Conservation (phyloP, 2,888 invertebrate genomes). For the Aporophyla nigra region DNA sequence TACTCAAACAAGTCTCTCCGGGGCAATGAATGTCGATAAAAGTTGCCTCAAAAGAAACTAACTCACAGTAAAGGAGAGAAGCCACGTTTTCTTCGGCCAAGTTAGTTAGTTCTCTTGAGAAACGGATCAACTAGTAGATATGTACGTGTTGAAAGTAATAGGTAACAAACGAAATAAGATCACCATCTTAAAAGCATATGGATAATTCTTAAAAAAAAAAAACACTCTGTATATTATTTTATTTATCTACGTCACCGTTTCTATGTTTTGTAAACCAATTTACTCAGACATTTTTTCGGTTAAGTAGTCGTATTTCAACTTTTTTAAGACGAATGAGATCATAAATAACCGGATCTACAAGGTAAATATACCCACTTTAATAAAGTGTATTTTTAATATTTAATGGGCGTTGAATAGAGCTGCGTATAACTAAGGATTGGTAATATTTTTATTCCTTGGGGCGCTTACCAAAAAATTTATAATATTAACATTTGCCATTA, state of each 20-base stretch:
- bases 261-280: background rate
- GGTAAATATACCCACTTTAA: background rate
- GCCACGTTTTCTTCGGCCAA: conserved; percentile 37
- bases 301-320: background rate
- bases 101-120: conserved; percentile 25
- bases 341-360: conserved; percentile 7
- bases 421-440: background rate
- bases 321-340: conserved; percentile 14
- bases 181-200: background rate
- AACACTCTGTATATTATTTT: background rate
- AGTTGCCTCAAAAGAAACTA: conserved; percentile 48
- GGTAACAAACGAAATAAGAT: background rate
- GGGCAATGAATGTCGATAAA: conserved; percentile 51
- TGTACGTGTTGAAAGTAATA: background rate
- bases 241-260: background rate
- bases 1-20: conserved; percentile 56
- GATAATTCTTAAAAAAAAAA: too few species aligned
- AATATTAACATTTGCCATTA: too few species aligned
- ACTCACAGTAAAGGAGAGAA: conserved; percentile 27
- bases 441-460: background rate
- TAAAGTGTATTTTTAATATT: background rate
- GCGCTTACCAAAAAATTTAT: background rate
- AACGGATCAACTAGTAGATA: conserved; percentile 19
- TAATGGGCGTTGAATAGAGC: background rate
- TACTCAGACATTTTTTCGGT: background rate